Evolutionary conservation across 1,140 invertebrate genomes (phyloP).

Genomic region (Drosophila pseudoananassae): DNA sequence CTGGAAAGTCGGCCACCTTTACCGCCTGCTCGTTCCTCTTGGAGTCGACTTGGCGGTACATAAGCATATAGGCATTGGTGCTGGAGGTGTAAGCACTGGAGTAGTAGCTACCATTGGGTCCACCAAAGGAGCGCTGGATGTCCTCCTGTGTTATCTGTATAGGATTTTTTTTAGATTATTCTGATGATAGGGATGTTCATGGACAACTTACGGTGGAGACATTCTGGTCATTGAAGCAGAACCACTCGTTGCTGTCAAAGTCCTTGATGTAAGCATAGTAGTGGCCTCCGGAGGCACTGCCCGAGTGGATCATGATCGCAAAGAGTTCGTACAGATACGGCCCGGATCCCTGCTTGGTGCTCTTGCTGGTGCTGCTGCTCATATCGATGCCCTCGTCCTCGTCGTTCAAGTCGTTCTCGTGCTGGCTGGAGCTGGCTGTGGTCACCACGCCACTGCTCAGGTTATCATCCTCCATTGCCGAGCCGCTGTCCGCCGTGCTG

Average conservation of each 20-base stretch:
- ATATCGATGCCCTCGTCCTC: constrained; percentile 90
- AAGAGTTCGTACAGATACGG: constrained; percentile 95
- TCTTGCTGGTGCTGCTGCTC: constrained; percentile 85
- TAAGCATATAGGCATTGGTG: constrained; percentile 97
- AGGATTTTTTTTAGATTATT: too few species aligned
- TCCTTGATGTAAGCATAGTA: constrained; percentile 98
- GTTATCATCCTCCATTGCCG: constrained; percentile 88
- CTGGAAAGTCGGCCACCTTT: constrained; percentile 89
- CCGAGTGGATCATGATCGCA: constrained; percentile 97
- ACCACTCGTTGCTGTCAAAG: constrained; percentile 90
- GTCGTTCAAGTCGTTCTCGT: constrained; percentile 79
- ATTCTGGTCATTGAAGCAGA: constrained; percentile 93
- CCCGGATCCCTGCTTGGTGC: constrained; percentile 84
- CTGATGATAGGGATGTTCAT: too few species aligned
- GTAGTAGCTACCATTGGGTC: constrained; percentile 89
- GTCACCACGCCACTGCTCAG: constrained; percentile 81
- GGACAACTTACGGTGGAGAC: constrained; percentile 86
- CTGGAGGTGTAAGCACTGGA: constrained; percentile 91
- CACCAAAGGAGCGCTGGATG: constrained; percentile 93
- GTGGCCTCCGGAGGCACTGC: constrained; percentile 95
- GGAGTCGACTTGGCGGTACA: constrained; percentile 94
- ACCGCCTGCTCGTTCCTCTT: constrained; percentile 89
- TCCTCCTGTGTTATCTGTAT: constrained; percentile 91
- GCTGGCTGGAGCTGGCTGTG: constrained; percentile 77
- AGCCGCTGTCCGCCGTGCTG: constrained; percentile 89